Conservation (phyloP, 2,888 invertebrate species). For the Scrobipalpa atriplicella region DNA sequence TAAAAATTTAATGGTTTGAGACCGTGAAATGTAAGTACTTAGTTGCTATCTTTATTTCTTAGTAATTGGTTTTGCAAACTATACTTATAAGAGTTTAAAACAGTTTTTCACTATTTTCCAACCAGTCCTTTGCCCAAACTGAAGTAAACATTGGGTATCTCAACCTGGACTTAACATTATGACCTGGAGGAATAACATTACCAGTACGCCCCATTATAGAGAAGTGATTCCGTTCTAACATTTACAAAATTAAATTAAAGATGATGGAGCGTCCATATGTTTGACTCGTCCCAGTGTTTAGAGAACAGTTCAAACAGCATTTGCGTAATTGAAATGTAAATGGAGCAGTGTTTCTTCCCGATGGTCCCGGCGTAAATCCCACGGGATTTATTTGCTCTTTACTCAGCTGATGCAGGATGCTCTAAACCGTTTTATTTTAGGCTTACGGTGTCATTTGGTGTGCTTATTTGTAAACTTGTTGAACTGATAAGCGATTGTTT, state of each 20-base stretch:
- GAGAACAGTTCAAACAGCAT: conserved; percentile 41
- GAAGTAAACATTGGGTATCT: no score
- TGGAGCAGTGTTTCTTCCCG: conserved; percentile 36
- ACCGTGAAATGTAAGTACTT: no score
- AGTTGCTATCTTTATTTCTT: no score
- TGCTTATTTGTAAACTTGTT: neutral
- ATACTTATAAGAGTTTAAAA: no score
- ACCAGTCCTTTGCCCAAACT: no score
- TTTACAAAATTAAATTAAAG: neutral
- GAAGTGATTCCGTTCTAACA: neutral
- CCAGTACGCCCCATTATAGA: no score
- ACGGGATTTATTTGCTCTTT: conserved; percentile 32
- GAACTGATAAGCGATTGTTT: no score
- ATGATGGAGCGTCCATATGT: neutral
- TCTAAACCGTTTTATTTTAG: conserved; percentile 21
- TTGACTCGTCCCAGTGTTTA: conserved; percentile 28
- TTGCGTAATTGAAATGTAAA: conserved; percentile 47
- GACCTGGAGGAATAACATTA: no score
- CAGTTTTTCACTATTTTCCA: no score
- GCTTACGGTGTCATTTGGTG: neutral
- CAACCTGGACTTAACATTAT: no score
- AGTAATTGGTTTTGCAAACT: no score
- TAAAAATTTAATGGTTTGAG: neutral
- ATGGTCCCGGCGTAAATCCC: conserved; percentile 33
- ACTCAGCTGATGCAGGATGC: conserved; percentile 28